Percentiles rank a stretch among this genome's conserved stretches.
phyloP scores from a whole-genome alignment of 2,797 vertebrate genomes.

The Pangasius larnaudii region DNA sequence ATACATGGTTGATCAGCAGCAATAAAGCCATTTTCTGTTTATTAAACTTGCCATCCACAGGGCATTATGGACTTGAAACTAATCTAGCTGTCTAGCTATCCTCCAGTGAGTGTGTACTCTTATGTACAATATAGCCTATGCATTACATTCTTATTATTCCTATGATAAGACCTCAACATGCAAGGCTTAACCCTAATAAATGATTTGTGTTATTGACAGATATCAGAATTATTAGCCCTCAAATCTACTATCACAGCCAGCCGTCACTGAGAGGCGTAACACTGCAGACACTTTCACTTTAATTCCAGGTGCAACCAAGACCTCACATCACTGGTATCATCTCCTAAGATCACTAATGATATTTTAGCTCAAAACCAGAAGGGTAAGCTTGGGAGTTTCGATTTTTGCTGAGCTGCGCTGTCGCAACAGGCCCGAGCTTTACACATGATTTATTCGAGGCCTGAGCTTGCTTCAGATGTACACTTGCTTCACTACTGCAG shows the following conservation, averaged over 20 bases:
- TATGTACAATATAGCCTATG: background rate
- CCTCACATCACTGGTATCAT: background rate
- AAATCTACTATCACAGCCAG: background rate
- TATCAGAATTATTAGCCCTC: background rate
- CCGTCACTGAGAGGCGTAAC: no score
- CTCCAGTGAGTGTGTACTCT: background rate
- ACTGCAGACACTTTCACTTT: conserved; percentile 17
- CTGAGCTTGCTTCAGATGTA: background rate
- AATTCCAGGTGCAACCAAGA: background rate
- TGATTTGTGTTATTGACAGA: no score
- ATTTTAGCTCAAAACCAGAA: background rate
- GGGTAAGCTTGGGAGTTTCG: conserved; percentile 17
- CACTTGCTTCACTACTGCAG: background rate
- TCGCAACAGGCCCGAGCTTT: conserved; percentile 4
- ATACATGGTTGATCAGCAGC: background rate
- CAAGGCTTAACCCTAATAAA: no score
- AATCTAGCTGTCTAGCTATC: background rate
- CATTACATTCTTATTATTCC: background rate
- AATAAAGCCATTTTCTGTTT: background rate
- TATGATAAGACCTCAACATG: background rate
- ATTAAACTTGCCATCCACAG: background rate
- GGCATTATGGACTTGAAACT: background rate
- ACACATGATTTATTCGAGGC: background rate
- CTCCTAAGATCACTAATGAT: background rate
- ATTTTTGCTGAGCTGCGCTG: background rate